These are phyloP conservation scores for Anseranas semipalmata DNA, from an alignment of 2,113 vertebrate species.

Conservation along the genomic window DNA sequence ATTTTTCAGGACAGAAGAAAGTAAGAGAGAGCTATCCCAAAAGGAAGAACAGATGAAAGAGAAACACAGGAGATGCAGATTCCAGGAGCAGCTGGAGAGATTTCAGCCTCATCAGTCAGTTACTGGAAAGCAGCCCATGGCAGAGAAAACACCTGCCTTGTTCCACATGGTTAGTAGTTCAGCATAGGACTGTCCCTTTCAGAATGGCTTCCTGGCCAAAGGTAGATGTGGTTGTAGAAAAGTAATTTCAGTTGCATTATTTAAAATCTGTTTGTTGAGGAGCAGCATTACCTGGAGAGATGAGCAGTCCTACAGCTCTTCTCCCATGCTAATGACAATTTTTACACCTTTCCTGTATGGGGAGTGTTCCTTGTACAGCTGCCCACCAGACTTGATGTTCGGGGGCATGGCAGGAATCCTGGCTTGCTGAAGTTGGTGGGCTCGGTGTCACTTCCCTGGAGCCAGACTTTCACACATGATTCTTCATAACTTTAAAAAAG, in stretches of 20 bases:
- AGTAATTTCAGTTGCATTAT: not conserved
- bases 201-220: not conserved
- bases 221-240: not conserved
- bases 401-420: not conserved
- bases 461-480: not conserved
- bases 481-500: not conserved
- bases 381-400: not conserved
- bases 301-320: not conserved
- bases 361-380: not conserved
- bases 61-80: conserved; percentile 24
- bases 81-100: conserved; percentile 68
- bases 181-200: not conserved
- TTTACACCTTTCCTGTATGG: not conserved
- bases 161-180: conserved; percentile 73
- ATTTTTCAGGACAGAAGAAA: conserved; percentile 47
- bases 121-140: conserved; percentile 64
- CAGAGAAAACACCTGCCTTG: conserved; percentile 72
- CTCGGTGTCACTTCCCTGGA: not conserved
- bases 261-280: not conserved
- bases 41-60: conserved; percentile 50
- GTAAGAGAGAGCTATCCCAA: conserved; percentile 23
- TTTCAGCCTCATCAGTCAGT: conserved; percentile 62
- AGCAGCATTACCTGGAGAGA: not conserved
- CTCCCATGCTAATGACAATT: not conserved
- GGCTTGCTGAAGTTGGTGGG: not conserved